A percentile compares a stretch with the other conserved stretches of the same genome.
Conservation (phyloP, 2,888 invertebrate genomes). For the Apamea monoglypha region DNA sequence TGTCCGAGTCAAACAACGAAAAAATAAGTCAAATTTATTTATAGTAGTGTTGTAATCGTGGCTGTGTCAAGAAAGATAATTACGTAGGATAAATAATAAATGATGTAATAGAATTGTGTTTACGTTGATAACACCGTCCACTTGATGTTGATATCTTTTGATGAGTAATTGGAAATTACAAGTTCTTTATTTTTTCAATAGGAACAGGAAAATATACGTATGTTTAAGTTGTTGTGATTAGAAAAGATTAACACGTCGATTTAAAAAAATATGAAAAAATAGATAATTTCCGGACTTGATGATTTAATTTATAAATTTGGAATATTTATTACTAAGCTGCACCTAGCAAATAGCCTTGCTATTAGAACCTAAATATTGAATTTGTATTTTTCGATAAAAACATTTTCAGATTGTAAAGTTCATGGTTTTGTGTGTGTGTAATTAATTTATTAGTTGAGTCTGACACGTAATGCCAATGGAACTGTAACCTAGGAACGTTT, state of each 20-base stretch:
- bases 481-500: background rate
- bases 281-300: background rate
- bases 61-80: conserved; percentile 29
- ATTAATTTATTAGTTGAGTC: too few species aligned
- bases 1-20: conserved; percentile 4
- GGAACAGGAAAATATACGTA: conserved; percentile 9
- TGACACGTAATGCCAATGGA: background rate
- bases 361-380: background rate
- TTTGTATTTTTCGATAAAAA: background rate
- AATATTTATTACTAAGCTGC: background rate
- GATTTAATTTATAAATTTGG: background rate
- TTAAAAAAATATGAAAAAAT: background rate
- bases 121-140: conserved; percentile 20
- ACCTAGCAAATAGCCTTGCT: background rate
- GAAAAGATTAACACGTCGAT: background rate
- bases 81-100: conserved; percentile 32
- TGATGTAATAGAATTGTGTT: conserved; percentile 46
- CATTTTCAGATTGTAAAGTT: background rate
- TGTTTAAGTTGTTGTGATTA: conserved; percentile 1
- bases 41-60: conserved; percentile 30
- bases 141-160: conserved; percentile 21
- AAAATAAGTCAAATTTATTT: conserved; percentile 32
- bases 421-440: background rate
- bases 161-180: conserved; percentile 44
- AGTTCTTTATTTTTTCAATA: background rate